phyloP scores from a whole-genome alignment of 2,797 vertebrate species.

The Cercopithecus hamlyni region DNA sequence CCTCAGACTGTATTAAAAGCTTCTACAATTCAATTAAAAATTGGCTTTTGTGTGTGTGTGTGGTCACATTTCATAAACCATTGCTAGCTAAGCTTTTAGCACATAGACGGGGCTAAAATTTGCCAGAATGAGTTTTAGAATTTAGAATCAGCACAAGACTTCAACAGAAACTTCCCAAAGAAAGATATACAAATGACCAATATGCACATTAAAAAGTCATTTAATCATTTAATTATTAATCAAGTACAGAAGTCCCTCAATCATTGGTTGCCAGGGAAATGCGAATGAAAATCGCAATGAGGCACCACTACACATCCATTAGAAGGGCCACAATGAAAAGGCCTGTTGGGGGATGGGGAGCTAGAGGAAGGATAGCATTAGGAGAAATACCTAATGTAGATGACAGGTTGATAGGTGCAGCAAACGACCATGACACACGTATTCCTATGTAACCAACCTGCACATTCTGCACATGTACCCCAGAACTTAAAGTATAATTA shows the following conservation, averaged over 20 bases:
- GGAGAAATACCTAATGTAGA: too few species aligned
- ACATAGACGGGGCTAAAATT: not conserved
- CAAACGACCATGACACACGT: too few species aligned
- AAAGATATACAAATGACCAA: not conserved
- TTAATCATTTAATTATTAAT: not conserved
- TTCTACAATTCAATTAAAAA: not conserved
- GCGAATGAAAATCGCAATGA: conserved; percentile 15
- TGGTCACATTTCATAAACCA: conserved; percentile 17
- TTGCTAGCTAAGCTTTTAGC: not conserved
- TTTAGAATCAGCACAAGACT: not conserved
- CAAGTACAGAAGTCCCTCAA: not conserved
- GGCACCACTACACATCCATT: not conserved
- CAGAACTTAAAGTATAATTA: too few species aligned
- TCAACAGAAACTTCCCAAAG: conserved; percentile 25
- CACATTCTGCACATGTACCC: too few species aligned
- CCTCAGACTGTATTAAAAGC: not conserved
- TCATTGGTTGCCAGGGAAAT: not conserved
- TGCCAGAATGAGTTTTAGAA: not conserved
- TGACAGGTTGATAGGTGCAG: too few species aligned
- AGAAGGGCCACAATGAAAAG: not conserved
- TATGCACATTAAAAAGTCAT: not conserved
- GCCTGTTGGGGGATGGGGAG: too few species aligned
- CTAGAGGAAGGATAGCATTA: too few species aligned
- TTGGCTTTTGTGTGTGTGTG: not conserved
- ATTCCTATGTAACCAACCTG: too few species aligned